Percentiles rank a stretch among this genome's conserved stretches.
Conservation (phyloP, 2,888 invertebrate species). For the Chirona hameri region DNA sequence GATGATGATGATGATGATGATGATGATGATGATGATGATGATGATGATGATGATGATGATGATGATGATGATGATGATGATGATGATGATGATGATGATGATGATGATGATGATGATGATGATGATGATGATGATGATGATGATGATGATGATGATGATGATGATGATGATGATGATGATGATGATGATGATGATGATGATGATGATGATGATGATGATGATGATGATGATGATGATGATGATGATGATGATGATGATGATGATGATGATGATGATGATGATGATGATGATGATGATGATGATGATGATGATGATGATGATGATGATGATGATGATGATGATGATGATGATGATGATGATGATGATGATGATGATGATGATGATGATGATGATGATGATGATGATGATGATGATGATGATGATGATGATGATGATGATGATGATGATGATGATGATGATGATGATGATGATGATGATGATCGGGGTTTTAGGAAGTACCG, state of each 20-base stretch:
- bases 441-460: not conserved
- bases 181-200: not conserved
- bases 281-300: not conserved
- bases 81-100: not conserved
- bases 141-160: not conserved
- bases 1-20: too few species aligned
- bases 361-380: not conserved
- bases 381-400: not conserved
- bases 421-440: not conserved
- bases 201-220: not conserved
- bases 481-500: too few species aligned
- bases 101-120: not conserved
- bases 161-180: not conserved
- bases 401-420: not conserved
- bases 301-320: not conserved
- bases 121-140: not conserved
- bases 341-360: conserved; percentile 4
- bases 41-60: too few species aligned
- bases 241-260: not conserved
- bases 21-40: too few species aligned
- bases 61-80: too few species aligned
- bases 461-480: too few species aligned
- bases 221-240: not conserved
- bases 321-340: not conserved
- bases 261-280: not conserved